Base-by-base conservation (phyloP, 2,888 invertebrate genomes). In the Idaea aversata region DNA sequence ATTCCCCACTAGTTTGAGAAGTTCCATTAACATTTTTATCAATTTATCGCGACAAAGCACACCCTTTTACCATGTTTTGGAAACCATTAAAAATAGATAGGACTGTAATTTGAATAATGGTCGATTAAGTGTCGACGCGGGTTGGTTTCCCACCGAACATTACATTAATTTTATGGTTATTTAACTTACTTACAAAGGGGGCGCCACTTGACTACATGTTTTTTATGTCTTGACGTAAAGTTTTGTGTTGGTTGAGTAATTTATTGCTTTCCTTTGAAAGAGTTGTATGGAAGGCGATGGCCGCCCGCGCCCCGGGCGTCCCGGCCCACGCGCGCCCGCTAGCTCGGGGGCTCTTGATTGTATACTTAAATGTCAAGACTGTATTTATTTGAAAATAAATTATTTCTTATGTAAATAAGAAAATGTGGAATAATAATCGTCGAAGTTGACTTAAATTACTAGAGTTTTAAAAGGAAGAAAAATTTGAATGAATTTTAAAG, bases 61-160 rank as follows among this genome's bases (percentile, higher is more conserved):
- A 47, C 47, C 47, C 47, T 47, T 47, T 47, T 47, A 47, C 3
- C 47, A 47, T 47, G 47, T 73, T 74, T 70, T 65, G 67, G 66
- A 74, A 73, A 70, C 72, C 70, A 74, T 73, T 72, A 71, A 74
- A 77, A 75, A 72, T 68, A 71, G 71, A 70, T 71, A 73, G 67
- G 67, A 72, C 69, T 71, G 74, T 71, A 76, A 82, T 84, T 85
- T 84, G 79, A 84, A 85, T 85, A 85, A 84, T 83, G 78, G 74
- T 70, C 73, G 77, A 80, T 84, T 80, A 81, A 79, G 71, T 71
- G 70, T 47, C 47, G 47, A 15, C 16, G 4, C 59, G 64, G 65
- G 62, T 60, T 61, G 60, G 65, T 15, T 36, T 35, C 60, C 63
- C 36, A 63, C 68, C 66, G 69, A 66, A 75, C n/a, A 75, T 72